Conservation (phyloP, 2,888 invertebrate genomes). For the Pristionchus arcanus region DNA sequence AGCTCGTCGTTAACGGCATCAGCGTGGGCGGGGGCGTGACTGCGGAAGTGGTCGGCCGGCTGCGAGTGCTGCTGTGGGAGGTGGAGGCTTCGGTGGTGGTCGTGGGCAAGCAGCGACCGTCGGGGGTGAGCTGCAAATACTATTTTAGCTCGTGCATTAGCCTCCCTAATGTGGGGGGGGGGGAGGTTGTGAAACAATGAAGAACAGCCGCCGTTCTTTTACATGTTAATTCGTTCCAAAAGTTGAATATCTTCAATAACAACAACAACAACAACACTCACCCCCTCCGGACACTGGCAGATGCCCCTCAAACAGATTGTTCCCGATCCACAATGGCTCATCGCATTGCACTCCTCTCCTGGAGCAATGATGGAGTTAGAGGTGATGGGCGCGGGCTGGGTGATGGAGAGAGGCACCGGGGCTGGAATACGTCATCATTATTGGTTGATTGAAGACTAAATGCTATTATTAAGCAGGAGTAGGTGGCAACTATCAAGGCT, state of each 20-base stretch:
- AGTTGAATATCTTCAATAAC: no score
- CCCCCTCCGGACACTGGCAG: slow-evolving; percentile 55
- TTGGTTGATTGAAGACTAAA: background rate
- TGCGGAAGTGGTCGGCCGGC: background rate
- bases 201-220: no score
- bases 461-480: no score
- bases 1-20: slow-evolving; percentile 8
- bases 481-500: no score
- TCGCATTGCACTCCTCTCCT: slow-evolving; percentile 9
- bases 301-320: slow-evolving; percentile 52
- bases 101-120: slow-evolving; percentile 26
- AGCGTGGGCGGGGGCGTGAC: slow-evolving; percentile 34
- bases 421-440: background rate
- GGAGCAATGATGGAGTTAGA: slow-evolving; percentile 31
- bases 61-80: background rate
- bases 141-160: no score
- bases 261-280: background rate
- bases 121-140: slow-evolving; percentile 41
- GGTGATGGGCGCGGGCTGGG: background rate
- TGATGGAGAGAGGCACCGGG: background rate
- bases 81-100: background rate
- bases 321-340: slow-evolving; percentile 34
- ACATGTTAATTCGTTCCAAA: no score
- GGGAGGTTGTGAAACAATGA: background rate
- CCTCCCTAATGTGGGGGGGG: no score